A percentile compares a stretch with the other conserved stretches of the same genome.
Conservation (phyloP, 2,888 invertebrate species). For the Lamellibrachia satsuma region DNA sequence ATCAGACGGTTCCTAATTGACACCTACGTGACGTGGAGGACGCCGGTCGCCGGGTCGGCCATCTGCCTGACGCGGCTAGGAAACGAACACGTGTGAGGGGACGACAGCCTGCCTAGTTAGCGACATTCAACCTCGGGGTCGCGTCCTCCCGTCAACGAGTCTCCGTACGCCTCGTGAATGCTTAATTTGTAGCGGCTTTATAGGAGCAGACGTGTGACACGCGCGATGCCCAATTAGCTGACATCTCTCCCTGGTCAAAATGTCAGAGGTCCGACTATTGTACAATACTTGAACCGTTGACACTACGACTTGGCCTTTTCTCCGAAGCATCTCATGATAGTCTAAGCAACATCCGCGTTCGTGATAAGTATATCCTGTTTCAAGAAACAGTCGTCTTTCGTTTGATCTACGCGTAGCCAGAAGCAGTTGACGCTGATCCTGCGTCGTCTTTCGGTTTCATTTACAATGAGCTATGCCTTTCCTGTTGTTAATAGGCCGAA, state of each 20-base stretch:
- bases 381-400: not conserved
- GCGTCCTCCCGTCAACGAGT: not conserved
- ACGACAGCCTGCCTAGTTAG: not conserved
- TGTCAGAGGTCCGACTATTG: not conserved
- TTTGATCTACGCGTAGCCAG: not conserved
- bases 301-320: not conserved
- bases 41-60: not conserved
- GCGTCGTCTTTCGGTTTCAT: not conserved
- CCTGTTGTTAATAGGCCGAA: not conserved
- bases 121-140: not conserved
- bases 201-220: not conserved
- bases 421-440: not conserved
- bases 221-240: not conserved
- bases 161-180: not conserved
- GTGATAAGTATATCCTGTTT: not conserved
- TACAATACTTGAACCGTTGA: not conserved
- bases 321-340: not conserved
- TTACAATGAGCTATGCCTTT: not conserved
- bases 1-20: constrained; percentile 9
- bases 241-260: not conserved
- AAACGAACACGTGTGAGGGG: not conserved
- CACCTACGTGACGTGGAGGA: not conserved
- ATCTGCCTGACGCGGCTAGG: not conserved
- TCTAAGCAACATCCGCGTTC: not conserved
- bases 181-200: not conserved